phyloP scores from a whole-genome alignment of 2,888 invertebrate species.

The Allolobophora icterica region DNA sequence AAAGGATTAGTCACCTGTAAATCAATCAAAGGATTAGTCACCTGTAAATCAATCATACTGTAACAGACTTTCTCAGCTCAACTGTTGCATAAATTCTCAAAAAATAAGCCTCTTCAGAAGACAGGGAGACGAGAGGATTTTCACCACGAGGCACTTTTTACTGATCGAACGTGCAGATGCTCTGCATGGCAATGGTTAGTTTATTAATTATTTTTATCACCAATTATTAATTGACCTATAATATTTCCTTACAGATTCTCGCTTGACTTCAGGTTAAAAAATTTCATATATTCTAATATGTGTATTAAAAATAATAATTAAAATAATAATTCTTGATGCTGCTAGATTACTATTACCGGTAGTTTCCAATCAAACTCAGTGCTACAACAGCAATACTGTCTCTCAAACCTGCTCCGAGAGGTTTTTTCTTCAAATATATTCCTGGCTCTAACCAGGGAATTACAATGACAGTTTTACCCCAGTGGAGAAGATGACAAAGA shows the following conservation, averaged over 20 bases:
- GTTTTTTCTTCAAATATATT: not conserved
- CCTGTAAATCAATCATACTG: constrained; percentile 45
- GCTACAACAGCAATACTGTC: not conserved
- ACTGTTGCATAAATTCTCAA: not conserved
- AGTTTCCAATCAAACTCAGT: not conserved
- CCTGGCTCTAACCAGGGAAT: not conserved
- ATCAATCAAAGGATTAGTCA: constrained; percentile 54
- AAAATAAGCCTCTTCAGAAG: too few relatives aligned
- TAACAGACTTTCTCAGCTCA: not conserved
- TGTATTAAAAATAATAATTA: not conserved
- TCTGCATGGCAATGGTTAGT: too few relatives aligned
- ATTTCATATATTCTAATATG: not conserved
- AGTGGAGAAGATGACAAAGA: too few relatives aligned
- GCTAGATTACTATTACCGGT: not conserved
- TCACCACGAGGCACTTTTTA: too few relatives aligned
- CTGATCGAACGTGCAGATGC: too few relatives aligned
- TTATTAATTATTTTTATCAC: too few relatives aligned
- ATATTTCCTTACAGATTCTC: too few relatives aligned
- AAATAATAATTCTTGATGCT: not conserved
- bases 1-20: constrained; percentile 55
- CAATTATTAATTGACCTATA: too few relatives aligned
- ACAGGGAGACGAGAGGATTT: too few relatives aligned
- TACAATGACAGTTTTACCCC: not conserved
- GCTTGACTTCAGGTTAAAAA: too few relatives aligned
- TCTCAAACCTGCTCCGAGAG: not conserved